Conservation (phyloP, 2,888 invertebrate species). For the Pediacus dermestoides region DNA sequence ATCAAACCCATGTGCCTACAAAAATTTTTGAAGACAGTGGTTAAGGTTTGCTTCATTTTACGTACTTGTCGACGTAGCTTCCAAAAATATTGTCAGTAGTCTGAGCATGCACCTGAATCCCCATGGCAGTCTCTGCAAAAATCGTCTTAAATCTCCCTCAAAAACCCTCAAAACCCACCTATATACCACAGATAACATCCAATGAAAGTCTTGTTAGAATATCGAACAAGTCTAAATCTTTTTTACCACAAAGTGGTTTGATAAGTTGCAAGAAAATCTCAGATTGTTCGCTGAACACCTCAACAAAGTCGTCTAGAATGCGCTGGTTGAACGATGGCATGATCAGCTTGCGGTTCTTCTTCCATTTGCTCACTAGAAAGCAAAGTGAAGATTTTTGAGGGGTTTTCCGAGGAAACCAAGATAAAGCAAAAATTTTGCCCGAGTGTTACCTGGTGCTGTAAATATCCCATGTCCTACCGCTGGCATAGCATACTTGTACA, state of each 20-base stretch:
- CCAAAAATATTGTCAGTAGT: slow-evolving; percentile 56
- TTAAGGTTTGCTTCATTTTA: too few relatives aligned
- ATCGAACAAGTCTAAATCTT: slow-evolving; percentile 54
- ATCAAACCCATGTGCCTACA: slow-evolving; percentile 28
- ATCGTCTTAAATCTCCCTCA: slow-evolving; percentile 7
- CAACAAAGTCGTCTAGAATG: slow-evolving; percentile 59
- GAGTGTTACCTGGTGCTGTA: slow-evolving; percentile 1
- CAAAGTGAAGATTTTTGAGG: too few relatives aligned
- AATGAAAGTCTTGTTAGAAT: slow-evolving; percentile 57
- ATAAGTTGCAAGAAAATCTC: slow-evolving; percentile 52
- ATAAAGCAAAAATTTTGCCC: too few relatives aligned
- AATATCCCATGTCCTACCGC: background rate
- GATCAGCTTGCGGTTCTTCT: slow-evolving; percentile 56
- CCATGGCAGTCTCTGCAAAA: slow-evolving; percentile 65
- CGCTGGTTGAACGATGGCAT: slow-evolving; percentile 63
- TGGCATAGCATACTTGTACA: background rate
- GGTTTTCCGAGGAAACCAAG: too few relatives aligned
- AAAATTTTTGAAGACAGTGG: slow-evolving; percentile 12
- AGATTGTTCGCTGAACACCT: slow-evolving; percentile 59
- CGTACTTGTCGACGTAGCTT: slow-evolving; percentile 31
- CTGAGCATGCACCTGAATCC: slow-evolving; percentile 59
- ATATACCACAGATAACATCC: slow-evolving; percentile 61
- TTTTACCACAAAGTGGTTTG: slow-evolving; percentile 42
- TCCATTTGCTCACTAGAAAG: slow-evolving; percentile 57
- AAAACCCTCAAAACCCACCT: slow-evolving; percentile 11